Evolutionary conservation across 2,797 vertebrate genomes (phyloP).

Genomic region (Geotrypetes seraphini): DNA sequence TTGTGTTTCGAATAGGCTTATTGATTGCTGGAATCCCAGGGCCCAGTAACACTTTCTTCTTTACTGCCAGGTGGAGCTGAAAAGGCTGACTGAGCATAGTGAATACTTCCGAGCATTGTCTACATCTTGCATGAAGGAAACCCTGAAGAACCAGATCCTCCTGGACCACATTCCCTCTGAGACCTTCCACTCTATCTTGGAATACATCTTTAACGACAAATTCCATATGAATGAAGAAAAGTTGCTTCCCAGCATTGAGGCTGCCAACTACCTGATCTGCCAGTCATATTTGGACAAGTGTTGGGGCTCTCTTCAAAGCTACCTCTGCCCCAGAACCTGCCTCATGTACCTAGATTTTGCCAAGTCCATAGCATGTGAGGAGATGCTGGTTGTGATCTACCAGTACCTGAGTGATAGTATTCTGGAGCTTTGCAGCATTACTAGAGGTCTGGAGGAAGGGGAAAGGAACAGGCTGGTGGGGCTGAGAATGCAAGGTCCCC

Average conservation of each 20-base stretch:
- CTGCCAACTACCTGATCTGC: constrained; percentile 55
- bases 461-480: constrained; percentile 33
- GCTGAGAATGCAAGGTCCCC: constrained; percentile 33
- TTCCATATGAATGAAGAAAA: constrained; percentile 39
- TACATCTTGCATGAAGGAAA: constrained; percentile 61
- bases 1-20: too few relatives aligned
- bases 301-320: constrained; percentile 30
- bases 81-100: constrained; percentile 45
- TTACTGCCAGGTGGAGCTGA: constrained; percentile 45
- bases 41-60: neutral
- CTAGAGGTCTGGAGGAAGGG: constrained; percentile 17
- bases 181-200: constrained; percentile 49
- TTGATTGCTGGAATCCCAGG: too few relatives aligned
- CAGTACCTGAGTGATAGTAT: constrained; percentile 53
- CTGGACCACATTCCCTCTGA: constrained; percentile 51
- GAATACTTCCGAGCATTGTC: constrained; percentile 60
- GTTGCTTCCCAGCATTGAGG: constrained; percentile 45
- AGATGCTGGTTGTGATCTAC: constrained; percentile 46
- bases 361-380: constrained; percentile 45
- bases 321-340: constrained; percentile 46
- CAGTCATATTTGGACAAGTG: constrained; percentile 49
- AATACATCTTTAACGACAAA: constrained; percentile 49
- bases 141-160: constrained; percentile 35
- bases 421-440: constrained; percentile 50
- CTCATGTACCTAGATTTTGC: constrained; percentile 48